Conservation (phyloP, 2,797 vertebrate genomes). For the Phataginus tetradactyla region DNA sequence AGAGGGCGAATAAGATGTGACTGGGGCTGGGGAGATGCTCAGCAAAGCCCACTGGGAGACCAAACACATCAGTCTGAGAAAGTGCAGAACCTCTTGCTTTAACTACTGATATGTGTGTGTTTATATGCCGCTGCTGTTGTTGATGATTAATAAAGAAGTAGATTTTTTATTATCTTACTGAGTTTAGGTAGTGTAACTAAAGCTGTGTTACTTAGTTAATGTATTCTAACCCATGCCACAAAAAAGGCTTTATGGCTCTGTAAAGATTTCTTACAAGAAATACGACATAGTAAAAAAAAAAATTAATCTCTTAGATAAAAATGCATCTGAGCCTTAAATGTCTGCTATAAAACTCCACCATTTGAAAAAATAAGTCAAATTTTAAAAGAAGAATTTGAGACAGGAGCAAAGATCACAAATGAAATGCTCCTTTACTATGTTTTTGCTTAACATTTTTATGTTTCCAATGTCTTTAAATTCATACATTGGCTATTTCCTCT, state of each 20-base stretch:
- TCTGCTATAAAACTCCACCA: conserved; percentile 53
- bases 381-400: conserved; percentile 56
- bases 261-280: conserved; percentile 62
- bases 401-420: not conserved
- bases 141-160: conserved; percentile 42
- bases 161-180: conserved; percentile 17
- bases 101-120: not conserved
- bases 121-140: not conserved
- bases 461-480: conserved; percentile 24
- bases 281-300: conserved; percentile 58
- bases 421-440: not conserved
- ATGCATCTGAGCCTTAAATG: conserved; percentile 54
- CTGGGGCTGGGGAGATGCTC: not conserved
- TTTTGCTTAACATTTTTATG: not conserved
- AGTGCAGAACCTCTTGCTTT: not conserved
- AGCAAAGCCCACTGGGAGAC: not conserved
- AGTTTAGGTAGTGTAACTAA: conserved; percentile 45
- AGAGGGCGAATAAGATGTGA: no score
- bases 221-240: conserved; percentile 43
- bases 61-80: not conserved
- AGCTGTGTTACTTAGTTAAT: conserved; percentile 46
- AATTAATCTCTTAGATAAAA: conserved; percentile 62
- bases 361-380: not conserved
- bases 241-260: conserved; percentile 52
- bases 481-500: not conserved